A percentile compares a stretch with the other conserved stretches of the same genome.
phyloP scores from a whole-genome alignment of 2,888 invertebrate genomes.

The Scelioninae gen. 2 region DNA sequence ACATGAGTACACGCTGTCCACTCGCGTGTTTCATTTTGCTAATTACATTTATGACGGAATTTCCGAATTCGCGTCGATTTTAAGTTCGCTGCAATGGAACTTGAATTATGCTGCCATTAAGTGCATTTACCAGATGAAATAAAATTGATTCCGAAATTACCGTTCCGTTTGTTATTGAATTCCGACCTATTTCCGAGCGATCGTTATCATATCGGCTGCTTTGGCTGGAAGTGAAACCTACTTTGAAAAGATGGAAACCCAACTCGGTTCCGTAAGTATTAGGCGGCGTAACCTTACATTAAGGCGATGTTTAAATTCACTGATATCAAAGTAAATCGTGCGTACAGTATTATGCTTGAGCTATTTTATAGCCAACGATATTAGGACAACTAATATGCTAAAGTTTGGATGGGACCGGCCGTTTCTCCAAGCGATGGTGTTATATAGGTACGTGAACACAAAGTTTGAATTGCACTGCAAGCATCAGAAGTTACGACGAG shows the following conservation, averaged over 20 bases:
- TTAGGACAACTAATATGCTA: conserved; percentile 56
- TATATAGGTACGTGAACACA: conserved; percentile 38
- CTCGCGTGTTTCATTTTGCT: conserved; percentile 7
- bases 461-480: conserved; percentile 49
- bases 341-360: conserved; percentile 40
- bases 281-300: background rate
- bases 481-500: conserved; percentile 46
- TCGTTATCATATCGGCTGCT: background rate
- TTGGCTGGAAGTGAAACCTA: background rate
- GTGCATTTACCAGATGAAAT: conserved; percentile 15
- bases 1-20: too few relatives aligned
- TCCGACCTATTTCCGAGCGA: background rate
- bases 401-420: conserved; percentile 44
- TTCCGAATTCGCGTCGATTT: background rate
- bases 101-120: too few relatives aligned
- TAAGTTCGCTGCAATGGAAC: too few relatives aligned
- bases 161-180: too few relatives aligned
- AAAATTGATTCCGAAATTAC: too few relatives aligned
- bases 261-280: background rate
- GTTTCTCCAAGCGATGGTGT: conserved; percentile 54
- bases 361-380: conserved; percentile 48
- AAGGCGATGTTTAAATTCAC: conserved; percentile 17
- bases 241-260: conserved; percentile 1
- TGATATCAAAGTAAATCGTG: conserved; percentile 39
- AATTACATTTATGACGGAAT: conserved; percentile 2